Conservation (phyloP, 2,888 invertebrate genomes). For the Syrphus vitripennis region DNA sequence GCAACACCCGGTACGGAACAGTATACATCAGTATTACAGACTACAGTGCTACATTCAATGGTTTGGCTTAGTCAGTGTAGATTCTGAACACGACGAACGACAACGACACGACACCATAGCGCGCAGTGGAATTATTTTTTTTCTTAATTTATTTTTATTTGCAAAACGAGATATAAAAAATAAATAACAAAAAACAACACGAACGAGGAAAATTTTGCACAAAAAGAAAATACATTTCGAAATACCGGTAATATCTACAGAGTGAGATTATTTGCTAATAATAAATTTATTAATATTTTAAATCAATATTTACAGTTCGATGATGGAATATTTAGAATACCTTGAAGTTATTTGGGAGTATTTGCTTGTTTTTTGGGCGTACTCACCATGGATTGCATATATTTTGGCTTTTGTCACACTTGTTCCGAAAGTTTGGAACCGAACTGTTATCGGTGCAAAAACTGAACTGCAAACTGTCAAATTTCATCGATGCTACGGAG, state of each 20-base stretch:
- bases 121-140: slow-evolving; percentile 47
- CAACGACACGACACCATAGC: slow-evolving; percentile 73
- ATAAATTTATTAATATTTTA: background rate
- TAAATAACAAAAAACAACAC: slow-evolving; percentile 50
- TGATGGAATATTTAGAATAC: slow-evolving; percentile 73
- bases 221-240: slow-evolving; percentile 19
- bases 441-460: slow-evolving; percentile 75
- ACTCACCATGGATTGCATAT: slow-evolving; percentile 75
- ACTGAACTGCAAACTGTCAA: slow-evolving; percentile 75
- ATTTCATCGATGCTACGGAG: slow-evolving; percentile 79
- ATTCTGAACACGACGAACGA: slow-evolving; percentile 75
- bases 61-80: slow-evolving; percentile 70
- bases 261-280: slow-evolving; percentile 20
- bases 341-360: slow-evolving; percentile 74
- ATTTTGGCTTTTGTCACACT: slow-evolving; percentile 77
- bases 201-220: slow-evolving; percentile 57
- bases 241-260: slow-evolving; percentile 2
- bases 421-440: slow-evolving; percentile 77
- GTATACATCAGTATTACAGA: background rate
- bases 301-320: slow-evolving; percentile 27
- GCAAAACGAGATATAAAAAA: slow-evolving; percentile 65
- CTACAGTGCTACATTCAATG: slow-evolving; percentile 40
- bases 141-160: slow-evolving; percentile 49
- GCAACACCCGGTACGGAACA: slow-evolving; percentile 52
- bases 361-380: slow-evolving; percentile 73